A percentile compares a stretch with the other conserved stretches of the same genome.
These are phyloP conservation scores for Halcyon leucocephala DNA, from an alignment of 2,797 vertebrate genomes.

Conservation along the genomic window DNA sequence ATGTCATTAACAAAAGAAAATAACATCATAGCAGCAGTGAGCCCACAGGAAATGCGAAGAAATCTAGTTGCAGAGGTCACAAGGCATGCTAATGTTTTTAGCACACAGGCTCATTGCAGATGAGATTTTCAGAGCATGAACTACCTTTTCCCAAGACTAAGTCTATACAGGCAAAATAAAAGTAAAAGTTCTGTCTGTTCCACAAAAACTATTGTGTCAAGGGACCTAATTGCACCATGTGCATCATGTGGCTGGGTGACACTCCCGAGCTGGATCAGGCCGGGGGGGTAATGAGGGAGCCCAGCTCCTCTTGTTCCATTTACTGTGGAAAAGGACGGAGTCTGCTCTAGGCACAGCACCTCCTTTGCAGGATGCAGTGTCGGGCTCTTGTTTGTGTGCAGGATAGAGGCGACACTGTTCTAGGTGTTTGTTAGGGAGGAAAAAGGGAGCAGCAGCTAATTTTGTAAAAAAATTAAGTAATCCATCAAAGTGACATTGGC, in stretches of 20 bases:
- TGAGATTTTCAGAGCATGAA: background rate
- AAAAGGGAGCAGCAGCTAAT: rapidly evolving
- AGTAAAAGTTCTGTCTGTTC: background rate
- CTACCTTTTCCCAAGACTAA: background rate
- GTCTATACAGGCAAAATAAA: background rate
- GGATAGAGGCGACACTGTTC: background rate
- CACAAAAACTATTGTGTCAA: background rate
- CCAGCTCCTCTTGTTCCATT: background rate
- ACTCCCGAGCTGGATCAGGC: rapidly evolving
- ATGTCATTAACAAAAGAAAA: background rate
- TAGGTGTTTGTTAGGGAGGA: too few species aligned
- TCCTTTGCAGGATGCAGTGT: rapidly evolving
- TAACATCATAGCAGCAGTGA: background rate
- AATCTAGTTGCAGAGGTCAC: background rate
- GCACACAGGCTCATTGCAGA: background rate
- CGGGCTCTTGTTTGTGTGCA: background rate
- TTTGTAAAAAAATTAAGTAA: background rate
- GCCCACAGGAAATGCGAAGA: background rate
- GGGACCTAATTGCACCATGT: background rate
- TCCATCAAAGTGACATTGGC: background rate
- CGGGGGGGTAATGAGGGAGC: rapidly evolving
- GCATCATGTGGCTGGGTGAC: background rate
- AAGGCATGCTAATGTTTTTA: background rate
- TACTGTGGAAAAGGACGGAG: background rate
- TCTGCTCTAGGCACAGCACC: too few species aligned